Percentiles rank a stretch among this genome's conserved stretches.
Conservation (phyloP, 2,113 vertebrate genomes). For the Notarius quadriscutis region DNA sequence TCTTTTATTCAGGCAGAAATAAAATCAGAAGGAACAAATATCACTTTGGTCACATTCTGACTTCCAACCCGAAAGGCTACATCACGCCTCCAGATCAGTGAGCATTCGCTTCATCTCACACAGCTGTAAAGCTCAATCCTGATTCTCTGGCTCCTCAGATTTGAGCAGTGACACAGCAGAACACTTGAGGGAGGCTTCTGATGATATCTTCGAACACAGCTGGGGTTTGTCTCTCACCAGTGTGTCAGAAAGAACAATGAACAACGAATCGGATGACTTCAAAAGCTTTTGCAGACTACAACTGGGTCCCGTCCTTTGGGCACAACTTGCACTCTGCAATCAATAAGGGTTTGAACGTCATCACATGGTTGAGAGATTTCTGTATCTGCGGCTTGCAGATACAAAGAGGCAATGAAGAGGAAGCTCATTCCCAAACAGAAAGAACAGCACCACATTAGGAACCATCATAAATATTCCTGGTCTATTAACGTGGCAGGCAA, state of each 20-base stretch:
- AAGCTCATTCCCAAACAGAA: background rate
- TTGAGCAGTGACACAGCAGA: background rate
- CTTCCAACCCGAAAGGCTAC: background rate
- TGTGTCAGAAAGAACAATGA: constrained; percentile 1
- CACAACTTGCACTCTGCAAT: background rate
- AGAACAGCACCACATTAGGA: background rate
- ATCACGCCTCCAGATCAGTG: background rate
- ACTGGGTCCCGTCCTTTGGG: background rate
- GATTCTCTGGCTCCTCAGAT: background rate
- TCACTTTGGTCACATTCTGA: background rate
- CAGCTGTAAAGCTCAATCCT: background rate
- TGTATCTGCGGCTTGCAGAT: background rate
- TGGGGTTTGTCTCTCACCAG: background rate
- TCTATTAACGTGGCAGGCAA: constrained; percentile 10
- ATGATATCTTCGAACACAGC: background rate
- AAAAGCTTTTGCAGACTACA: background rate
- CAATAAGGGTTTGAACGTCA: background rate
- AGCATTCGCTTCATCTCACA: background rate
- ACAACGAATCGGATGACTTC: background rate
- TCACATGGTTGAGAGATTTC: background rate
- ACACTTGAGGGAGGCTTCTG: background rate
- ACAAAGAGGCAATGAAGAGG: background rate
- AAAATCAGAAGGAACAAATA: background rate
- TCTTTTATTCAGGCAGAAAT: background rate
- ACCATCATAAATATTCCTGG: constrained; percentile 1